Conservation (phyloP, 2,888 invertebrate genomes). For the Cephus runcator region DNA sequence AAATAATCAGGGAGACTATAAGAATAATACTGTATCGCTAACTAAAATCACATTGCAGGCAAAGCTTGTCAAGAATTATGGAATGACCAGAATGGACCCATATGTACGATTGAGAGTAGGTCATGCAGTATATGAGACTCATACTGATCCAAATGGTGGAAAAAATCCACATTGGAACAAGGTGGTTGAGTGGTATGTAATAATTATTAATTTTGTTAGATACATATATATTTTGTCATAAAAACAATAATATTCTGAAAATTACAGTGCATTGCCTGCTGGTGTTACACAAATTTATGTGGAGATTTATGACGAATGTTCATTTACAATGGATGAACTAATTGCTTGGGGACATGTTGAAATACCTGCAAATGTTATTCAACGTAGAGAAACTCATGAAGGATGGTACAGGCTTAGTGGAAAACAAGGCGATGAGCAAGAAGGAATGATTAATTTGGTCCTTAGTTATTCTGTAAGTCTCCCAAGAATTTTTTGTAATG, state of each 20-base stretch:
- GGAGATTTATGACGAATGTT: slow-evolving; percentile 97
- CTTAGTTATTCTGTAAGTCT: slow-evolving; percentile 79
- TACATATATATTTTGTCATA: neutral
- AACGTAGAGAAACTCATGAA: slow-evolving; percentile 87
- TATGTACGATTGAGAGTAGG: slow-evolving; percentile 93
- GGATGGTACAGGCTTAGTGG: slow-evolving; percentile 96
- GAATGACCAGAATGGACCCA: slow-evolving; percentile 95
- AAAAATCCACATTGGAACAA: slow-evolving; percentile 97
- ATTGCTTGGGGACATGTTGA: slow-evolving; percentile 94
- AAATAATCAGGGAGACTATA: neutral
- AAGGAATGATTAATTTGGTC: slow-evolving; percentile 93
- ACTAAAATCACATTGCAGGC: slow-evolving; percentile 68
- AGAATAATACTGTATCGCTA: neutral
- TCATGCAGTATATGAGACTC: slow-evolving; percentile 95
- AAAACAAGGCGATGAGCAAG: slow-evolving; percentile 93
- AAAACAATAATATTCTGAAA: neutral
- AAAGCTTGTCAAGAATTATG: slow-evolving; percentile 93
- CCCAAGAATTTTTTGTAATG: neutral
- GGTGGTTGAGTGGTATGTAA: slow-evolving; percentile 84
- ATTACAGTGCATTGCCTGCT: slow-evolving; percentile 80
- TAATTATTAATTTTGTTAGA: neutral
- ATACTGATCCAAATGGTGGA: slow-evolving; percentile 93
- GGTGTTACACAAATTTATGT: slow-evolving; percentile 90
- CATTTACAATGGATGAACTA: slow-evolving; percentile 95
- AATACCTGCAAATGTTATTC: slow-evolving; percentile 82